Percentiles rank a stretch among this genome's conserved stretches.
phyloP scores from a whole-genome alignment of 1,140 invertebrate species.

The Ips typographus region DNA sequence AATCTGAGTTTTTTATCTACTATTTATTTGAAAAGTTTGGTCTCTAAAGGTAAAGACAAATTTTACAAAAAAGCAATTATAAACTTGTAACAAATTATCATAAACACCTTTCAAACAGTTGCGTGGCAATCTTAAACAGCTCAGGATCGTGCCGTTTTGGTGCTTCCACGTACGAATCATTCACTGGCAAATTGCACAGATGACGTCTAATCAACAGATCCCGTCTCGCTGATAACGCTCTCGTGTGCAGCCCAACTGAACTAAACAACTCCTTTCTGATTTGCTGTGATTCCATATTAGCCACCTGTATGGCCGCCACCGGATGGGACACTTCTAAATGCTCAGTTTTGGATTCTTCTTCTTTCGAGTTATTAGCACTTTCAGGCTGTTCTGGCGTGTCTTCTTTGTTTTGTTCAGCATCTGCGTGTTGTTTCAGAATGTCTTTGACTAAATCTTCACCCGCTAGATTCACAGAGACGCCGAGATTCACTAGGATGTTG shows the following conservation, averaged over 20 bases:
- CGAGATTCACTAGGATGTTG: constrained; percentile 39
- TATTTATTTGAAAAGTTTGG: too few species aligned
- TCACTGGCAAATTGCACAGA: constrained; percentile 62
- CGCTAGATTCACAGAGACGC: constrained; percentile 37
- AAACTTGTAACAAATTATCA: constrained; percentile 5
- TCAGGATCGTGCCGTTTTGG: constrained; percentile 50
- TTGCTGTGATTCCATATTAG: constrained; percentile 50
- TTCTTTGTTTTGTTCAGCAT: constrained; percentile 41
- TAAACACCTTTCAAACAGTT: constrained; percentile 47
- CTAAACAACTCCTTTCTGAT: constrained; percentile 54
- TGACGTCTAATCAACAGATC: constrained; percentile 65
- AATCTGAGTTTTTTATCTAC: too few species aligned
- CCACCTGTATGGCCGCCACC: constrained; percentile 64
- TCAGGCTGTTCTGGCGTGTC: not conserved
- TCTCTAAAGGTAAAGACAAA: too few species aligned
- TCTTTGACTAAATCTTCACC: constrained; percentile 63
- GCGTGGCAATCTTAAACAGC: constrained; percentile 46
- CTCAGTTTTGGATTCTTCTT: constrained; percentile 34
- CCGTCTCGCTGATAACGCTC: constrained; percentile 65
- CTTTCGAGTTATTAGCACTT: constrained; percentile 17
- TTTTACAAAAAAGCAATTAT: too few species aligned
- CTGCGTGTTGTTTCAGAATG: constrained; percentile 56
- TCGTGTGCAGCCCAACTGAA: constrained; percentile 55
- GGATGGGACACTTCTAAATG: constrained; percentile 53
- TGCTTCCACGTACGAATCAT: constrained; percentile 53